Evolutionary conservation across 2,113 vertebrate genomes (phyloP), one percentile per base, ranked within the genome.

Genomic region (Gobio gobio): DNA sequence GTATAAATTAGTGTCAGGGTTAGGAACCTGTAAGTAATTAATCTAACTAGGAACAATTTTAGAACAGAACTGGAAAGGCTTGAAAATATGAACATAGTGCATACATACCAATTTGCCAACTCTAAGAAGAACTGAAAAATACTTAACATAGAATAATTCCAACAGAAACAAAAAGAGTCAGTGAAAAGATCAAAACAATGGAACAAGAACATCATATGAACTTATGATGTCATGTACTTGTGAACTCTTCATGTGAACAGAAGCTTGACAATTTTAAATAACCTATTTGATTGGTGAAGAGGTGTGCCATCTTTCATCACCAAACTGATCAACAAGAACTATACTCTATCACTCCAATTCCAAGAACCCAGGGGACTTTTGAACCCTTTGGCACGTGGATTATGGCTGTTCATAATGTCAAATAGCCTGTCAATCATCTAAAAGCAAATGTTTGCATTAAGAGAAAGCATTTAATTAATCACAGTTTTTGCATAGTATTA

Each of bases 301-400:
- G n/a, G 24, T 26, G n/a, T 63, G 10, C 4, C 59, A 63, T 63
- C 59, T 63, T 26, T 63, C n/a, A 26, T 61, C n/a, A 61, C 10
- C 59, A 61, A 61, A 61, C n/a, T 13, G 10, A 61, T 24, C 59
- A 70, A n/a, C 36, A 72, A 12, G 18, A 72, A 76, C 51, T 33
- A 45, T 87, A 83, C n/a, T 24, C 58, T 59, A 10, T 89, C n/a
- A n/a, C 63, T 51, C 45, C 89, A 76, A 45, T 89, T 91, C 18
- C 18, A 40, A 14, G 49, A n/a, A 79, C 61, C 61, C 40, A 89
- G 45, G 18, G 83, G 83, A 13, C 76, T 58, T 54, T 87, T 87
- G 82, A 83, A 86, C n/a, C 84, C 82, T 77, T 88, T 81, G 4
- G 61, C 72, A 33, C 56, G 2, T 16, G 79, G 68, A 73, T 70